Percentiles rank a stretch among this genome's conserved stretches.
Conservation (phyloP, 2,113 vertebrate species). For the Sylvietta virens region DNA sequence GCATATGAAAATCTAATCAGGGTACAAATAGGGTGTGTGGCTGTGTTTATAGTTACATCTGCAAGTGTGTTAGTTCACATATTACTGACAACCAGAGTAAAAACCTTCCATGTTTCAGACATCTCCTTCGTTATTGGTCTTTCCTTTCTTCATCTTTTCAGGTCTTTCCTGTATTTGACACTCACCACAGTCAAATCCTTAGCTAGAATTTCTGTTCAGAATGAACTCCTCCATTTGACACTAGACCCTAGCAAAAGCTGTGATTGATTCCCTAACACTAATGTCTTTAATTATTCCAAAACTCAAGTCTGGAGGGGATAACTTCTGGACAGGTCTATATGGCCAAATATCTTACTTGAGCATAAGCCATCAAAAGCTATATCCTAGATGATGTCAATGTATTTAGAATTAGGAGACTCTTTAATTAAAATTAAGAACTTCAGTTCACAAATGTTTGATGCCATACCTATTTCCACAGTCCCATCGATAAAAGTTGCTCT, state of each 20-base stretch:
- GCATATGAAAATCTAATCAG: not conserved
- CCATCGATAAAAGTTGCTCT: not conserved
- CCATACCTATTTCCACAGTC: not conserved
- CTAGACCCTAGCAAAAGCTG: not conserved
- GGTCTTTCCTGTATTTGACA: not conserved
- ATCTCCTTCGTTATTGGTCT: not conserved
- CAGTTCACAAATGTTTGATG: not conserved
- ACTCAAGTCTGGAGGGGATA: not conserved
- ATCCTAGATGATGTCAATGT: not conserved
- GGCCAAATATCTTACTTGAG: not conserved
- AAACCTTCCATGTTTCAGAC: not conserved
- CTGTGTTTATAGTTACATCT: not conserved
- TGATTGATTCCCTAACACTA: not conserved
- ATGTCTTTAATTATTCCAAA: not conserved
- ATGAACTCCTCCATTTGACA: not conserved
- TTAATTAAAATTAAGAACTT: not conserved
- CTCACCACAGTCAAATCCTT: not conserved
- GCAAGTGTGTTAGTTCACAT: fast-evolving
- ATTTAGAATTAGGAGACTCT: not conserved
- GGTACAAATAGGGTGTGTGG: not conserved
- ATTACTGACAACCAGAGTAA: not conserved
- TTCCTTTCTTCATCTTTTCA: not conserved
- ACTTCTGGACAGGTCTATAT: not conserved
- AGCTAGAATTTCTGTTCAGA: not conserved
- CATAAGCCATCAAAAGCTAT: not conserved